Conservation (phyloP, 2,888 invertebrate genomes). For the Ptychoptera contaminata region DNA sequence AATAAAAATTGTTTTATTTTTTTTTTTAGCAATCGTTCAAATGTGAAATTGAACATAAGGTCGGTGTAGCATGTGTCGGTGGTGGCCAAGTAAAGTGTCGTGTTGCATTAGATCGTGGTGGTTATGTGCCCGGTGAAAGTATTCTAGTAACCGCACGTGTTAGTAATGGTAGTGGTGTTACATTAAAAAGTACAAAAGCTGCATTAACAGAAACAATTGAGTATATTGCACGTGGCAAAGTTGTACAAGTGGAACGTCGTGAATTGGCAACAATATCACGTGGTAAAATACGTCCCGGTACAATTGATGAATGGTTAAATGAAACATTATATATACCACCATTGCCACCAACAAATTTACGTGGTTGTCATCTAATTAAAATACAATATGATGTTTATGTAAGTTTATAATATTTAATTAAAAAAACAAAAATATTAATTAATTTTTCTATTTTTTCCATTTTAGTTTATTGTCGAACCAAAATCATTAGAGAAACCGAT, state of each 20-base stretch:
- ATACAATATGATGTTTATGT: constrained; percentile 88
- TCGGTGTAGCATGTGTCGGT: constrained; percentile 77
- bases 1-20: constrained; percentile 14
- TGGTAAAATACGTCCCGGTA: constrained; percentile 69
- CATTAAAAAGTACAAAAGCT: constrained; percentile 71
- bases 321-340: constrained; percentile 87
- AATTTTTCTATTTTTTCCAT: constrained; percentile 14
- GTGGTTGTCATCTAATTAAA: constrained; percentile 85
- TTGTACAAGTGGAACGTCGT: constrained; percentile 72
- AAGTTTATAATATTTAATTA: constrained; percentile 34
- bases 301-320: constrained; percentile 70
- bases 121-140: constrained; percentile 89
- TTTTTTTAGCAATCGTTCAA: constrained; percentile 64
- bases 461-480: constrained; percentile 77
- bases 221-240: constrained; percentile 72
- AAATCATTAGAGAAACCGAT: constrained; percentile 85
- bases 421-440: too few species aligned
- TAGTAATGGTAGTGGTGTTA: constrained; percentile 69
- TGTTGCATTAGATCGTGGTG: constrained; percentile 77
- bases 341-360: constrained; percentile 81
- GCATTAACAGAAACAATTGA: constrained; percentile 79
- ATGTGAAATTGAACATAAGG: constrained; percentile 79
- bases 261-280: constrained; percentile 64
- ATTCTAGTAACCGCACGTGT: constrained; percentile 74
- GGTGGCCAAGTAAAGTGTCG: constrained; percentile 76